phyloP scores from a whole-genome alignment of 2,113 vertebrate species.

The Capreolus pygargus region DNA sequence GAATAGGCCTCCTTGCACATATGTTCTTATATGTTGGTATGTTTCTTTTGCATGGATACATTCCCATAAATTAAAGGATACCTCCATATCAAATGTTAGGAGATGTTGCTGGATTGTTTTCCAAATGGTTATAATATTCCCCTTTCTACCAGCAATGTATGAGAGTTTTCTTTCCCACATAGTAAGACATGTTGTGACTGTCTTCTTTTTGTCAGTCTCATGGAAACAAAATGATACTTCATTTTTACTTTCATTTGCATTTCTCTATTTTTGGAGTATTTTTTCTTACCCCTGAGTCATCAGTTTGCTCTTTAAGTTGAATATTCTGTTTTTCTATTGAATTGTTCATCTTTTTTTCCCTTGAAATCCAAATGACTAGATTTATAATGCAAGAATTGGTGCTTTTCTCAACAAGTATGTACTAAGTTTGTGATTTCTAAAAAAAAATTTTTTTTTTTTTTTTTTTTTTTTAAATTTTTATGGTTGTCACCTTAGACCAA shows the following conservation, averaged over 20 bases:
- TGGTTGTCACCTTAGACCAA: not conserved
- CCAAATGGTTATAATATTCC: not conserved
- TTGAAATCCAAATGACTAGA: not conserved
- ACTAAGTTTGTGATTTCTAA: not conserved
- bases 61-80: not conserved
- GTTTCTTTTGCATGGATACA: not conserved
- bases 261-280: not conserved
- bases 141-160: not conserved
- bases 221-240: not conserved
- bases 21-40: not conserved
- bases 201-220: not conserved
- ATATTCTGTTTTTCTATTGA: not conserved
- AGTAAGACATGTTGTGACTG: not conserved
- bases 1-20: not conserved
- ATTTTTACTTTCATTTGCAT: constrained; percentile 3
- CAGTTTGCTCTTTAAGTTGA: constrained; percentile 5
- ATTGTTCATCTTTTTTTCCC: not conserved
- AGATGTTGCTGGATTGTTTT: not conserved
- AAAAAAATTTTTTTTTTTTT: not conserved
- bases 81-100: not conserved
- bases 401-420: not conserved
- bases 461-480: not conserved
- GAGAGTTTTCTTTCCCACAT: not conserved
- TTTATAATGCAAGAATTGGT: not conserved
- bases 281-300: not conserved